Percentiles rank a stretch among this genome's conserved stretches.
These are phyloP conservation scores for Heliconius ethilla DNA, from an alignment of 2,888 invertebrate genomes.

Conservation along the genomic window DNA sequence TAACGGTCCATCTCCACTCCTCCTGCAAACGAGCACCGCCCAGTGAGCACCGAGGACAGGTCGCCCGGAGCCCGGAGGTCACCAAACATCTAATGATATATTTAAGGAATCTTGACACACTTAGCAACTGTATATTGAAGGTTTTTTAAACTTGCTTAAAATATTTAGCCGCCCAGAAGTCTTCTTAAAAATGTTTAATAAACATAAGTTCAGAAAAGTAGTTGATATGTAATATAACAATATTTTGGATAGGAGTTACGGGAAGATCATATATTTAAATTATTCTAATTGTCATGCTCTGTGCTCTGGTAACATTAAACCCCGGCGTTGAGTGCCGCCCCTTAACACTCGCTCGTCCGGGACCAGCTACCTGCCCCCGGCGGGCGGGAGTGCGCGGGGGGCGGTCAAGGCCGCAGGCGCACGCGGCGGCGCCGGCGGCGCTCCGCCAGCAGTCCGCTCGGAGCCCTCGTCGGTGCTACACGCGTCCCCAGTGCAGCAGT, in stretches of 20 bases:
- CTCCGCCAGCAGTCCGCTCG: constrained; percentile 51
- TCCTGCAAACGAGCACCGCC: background rate
- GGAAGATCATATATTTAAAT: no score
- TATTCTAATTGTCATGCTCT: no score
- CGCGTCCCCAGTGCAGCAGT: constrained; percentile 38
- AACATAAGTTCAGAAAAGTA: no score
- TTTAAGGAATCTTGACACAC: background rate
- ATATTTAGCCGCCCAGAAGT: background rate
- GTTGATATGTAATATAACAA: no score
- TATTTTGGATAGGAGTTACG: no score
- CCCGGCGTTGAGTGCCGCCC: no score
- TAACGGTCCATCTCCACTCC: background rate
- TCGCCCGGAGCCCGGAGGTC: background rate
- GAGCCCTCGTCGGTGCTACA: constrained; percentile 45
- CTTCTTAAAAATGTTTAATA: background rate
- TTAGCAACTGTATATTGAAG: background rate
- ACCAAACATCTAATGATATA: background rate
- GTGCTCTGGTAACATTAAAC: no score
- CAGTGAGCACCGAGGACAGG: background rate
- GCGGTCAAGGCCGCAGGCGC: constrained; percentile 73
- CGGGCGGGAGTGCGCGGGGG: constrained; percentile 48
- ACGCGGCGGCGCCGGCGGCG: constrained; percentile 50
- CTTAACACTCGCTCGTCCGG: background rate
- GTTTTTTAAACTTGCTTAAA: background rate
- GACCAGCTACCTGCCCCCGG: constrained; percentile 23